Evolutionary conservation across 2,797 vertebrate species (phyloP).

Genomic region (Sebastiscus albofasciatus): DNA sequence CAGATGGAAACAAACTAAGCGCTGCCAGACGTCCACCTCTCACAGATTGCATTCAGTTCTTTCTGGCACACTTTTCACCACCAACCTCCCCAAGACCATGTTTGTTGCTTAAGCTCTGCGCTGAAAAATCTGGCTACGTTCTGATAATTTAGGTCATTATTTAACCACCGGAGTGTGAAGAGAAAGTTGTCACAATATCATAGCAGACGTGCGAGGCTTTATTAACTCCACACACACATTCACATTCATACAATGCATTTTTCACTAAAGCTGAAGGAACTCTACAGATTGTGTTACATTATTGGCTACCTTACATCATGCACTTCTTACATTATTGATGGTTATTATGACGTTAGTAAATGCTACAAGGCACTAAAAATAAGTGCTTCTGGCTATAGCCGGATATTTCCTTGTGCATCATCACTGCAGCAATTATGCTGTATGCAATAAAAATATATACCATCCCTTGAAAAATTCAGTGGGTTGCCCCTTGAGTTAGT

Average conservation of each 20-base stretch:
- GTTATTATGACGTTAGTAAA: conserved; percentile 34
- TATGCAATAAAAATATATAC: conserved; percentile 27
- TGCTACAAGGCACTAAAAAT: conserved; percentile 21
- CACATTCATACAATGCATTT: neutral
- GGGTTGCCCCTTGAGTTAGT: neutral
- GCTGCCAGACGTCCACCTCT: conserved; percentile 1
- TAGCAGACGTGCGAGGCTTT: neutral
- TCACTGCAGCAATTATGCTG: conserved; percentile 14
- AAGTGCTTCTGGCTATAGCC: conserved; percentile 6
- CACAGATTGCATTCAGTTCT: neutral
- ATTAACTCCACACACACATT: neutral
- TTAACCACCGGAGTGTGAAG: neutral
- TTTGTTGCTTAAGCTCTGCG: neutral
- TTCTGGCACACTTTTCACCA: neutral
- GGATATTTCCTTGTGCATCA: conserved; percentile 3
- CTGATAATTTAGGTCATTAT: neutral
- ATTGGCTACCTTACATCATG: conserved; percentile 1
- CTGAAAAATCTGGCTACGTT: neutral
- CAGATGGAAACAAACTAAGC: neutral
- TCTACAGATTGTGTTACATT: conserved; percentile 12
- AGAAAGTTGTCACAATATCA: neutral
- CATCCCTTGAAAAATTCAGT: neutral
- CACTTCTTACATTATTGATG: conserved; percentile 35
- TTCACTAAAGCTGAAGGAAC: neutral
- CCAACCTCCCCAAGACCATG: neutral